phyloP scores from a whole-genome alignment of 2,888 invertebrate genomes.

The Perdita meconis region DNA sequence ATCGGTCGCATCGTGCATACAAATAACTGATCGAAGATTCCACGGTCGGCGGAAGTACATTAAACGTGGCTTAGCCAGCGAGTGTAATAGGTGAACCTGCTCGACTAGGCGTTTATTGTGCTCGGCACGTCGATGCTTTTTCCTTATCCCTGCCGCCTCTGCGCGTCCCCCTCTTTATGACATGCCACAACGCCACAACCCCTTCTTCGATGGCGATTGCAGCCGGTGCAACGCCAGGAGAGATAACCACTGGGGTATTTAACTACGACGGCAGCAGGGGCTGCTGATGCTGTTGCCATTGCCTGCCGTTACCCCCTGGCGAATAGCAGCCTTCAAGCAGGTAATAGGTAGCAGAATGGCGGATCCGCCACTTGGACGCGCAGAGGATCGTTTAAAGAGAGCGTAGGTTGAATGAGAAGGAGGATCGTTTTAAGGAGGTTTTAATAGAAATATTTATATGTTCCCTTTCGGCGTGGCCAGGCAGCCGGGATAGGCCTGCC shows the following conservation, averaged over 20 bases:
- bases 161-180: neutral
- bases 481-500: slow-evolving; percentile 26
- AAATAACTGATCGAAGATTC: slow-evolving; percentile 72
- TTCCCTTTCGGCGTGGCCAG: slow-evolving; percentile 65
- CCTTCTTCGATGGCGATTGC: slow-evolving; percentile 40
- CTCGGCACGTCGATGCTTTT: slow-evolving; percentile 70
- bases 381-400: slow-evolving; percentile 47
- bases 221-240: slow-evolving; percentile 12
- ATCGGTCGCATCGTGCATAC: slow-evolving; percentile 68
- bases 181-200: slow-evolving; percentile 43
- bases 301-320: slow-evolving; percentile 10
- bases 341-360: slow-evolving; percentile 25
- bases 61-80: slow-evolving; percentile 74
- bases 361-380: slow-evolving; percentile 23
- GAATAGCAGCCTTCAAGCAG: slow-evolving; percentile 26
- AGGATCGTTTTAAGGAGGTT: slow-evolving; percentile 77
- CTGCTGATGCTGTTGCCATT: slow-evolving; percentile 37
- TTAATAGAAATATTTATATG: slow-evolving; percentile 82
- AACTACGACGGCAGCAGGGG: slow-evolving; percentile 34
- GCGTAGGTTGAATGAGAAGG: slow-evolving; percentile 52
- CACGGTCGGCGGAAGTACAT: slow-evolving; percentile 73
- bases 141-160: slow-evolving; percentile 30
- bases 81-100: slow-evolving; percentile 75
- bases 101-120: slow-evolving; percentile 73
- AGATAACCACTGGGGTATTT: slow-evolving; percentile 57